Percentiles rank a stretch among this genome's conserved stretches.
These are phyloP conservation scores for Psilopsiagon aurifrons DNA, from an alignment of 2,113 vertebrate genomes.

Conservation along the genomic window DNA sequence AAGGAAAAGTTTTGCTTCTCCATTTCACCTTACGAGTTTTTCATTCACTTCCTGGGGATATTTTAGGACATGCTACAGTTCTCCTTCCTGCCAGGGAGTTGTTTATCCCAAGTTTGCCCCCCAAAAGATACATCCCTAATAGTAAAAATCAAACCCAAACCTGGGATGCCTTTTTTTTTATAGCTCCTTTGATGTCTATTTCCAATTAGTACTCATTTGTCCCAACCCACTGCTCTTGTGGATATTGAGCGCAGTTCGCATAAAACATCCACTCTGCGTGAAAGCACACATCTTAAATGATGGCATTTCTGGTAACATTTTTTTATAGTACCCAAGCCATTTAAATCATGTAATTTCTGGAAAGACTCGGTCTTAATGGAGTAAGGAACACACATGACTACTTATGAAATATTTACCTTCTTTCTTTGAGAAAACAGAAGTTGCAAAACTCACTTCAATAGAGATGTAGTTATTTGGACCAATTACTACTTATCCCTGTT, in stretches of 20 bases:
- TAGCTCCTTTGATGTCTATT: background rate
- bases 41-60: background rate
- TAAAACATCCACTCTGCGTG: background rate
- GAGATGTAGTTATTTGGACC: background rate
- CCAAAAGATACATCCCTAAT: background rate
- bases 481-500: background rate
- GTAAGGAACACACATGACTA: background rate
- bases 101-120: background rate
- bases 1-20: background rate
- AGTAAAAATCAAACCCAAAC: background rate
- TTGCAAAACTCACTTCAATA: background rate
- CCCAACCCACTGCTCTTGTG: background rate
- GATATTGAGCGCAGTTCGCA: background rate
- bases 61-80: background rate
- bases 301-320: background rate
- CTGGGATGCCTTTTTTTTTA: background rate
- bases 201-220: background rate
- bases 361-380: background rate
- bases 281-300: background rate
- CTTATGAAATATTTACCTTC: background rate
- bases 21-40: background rate
- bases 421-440: background rate
- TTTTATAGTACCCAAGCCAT: background rate
- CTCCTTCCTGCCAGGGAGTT: background rate
- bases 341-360: background rate